A percentile compares a stretch with the other conserved stretches of the same genome.
phyloP scores from a whole-genome alignment of 2,888 invertebrate genomes.

The Priocnemis perturbator region DNA sequence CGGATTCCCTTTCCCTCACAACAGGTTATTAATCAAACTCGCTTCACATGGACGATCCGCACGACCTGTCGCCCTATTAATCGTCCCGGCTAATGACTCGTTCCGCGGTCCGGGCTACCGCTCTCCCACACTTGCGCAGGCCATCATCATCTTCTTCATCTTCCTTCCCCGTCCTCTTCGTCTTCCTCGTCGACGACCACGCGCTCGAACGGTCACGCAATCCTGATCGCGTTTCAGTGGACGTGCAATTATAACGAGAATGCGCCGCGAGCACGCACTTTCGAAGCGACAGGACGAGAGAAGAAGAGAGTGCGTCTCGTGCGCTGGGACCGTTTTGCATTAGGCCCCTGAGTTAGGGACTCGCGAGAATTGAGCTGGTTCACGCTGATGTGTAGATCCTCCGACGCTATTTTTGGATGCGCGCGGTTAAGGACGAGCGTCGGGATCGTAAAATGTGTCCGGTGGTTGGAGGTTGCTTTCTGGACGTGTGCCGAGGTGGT shows the following conservation, averaged over 20 bases:
- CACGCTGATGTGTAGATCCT: no score
- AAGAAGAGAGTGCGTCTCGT: background rate
- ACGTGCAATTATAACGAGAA: conserved; percentile 70
- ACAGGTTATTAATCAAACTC: conserved; percentile 51
- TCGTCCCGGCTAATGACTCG: conserved; percentile 60
- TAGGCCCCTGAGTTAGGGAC: no score
- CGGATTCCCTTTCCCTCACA: no score
- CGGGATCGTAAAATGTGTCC: no score
- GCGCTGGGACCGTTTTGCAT: conserved; percentile 1
- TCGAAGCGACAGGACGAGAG: conserved; percentile 26
- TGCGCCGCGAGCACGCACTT: conserved; percentile 66
- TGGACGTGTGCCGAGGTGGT: no score
- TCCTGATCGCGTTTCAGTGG: conserved; percentile 63
- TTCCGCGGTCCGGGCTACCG: background rate
- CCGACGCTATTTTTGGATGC: no score
- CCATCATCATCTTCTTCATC: background rate
- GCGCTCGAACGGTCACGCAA: conserved; percentile 62
- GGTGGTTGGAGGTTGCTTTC: no score
- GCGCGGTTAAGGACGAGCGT: conserved; percentile 13
- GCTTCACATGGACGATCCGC: conserved; percentile 32
- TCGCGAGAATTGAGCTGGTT: no score
- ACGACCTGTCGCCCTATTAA: conserved; percentile 59
- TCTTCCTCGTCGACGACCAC: background rate
- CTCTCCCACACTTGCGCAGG: background rate
- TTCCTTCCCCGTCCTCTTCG: background rate